Conservation (phyloP, 2,888 invertebrate species). For the Griposia aprilina region DNA sequence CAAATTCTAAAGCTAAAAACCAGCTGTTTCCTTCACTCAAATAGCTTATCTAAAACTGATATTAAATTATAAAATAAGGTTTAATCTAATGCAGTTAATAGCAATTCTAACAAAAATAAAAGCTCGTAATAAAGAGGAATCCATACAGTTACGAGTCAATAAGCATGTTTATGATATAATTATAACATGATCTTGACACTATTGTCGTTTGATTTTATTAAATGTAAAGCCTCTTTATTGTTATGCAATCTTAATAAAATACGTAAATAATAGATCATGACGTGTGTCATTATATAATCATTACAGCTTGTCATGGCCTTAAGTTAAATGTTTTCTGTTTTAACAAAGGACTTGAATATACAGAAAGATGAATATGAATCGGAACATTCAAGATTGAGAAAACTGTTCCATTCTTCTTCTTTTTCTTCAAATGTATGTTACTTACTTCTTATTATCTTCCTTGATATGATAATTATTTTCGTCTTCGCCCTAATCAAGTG, state of each 20-base stretch:
- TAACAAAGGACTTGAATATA: neutral
- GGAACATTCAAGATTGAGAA: neutral
- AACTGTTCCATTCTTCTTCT: neutral
- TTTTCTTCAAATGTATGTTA: neutral
- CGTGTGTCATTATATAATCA: neutral
- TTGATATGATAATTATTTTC: neutral
- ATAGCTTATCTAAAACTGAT: neutral
- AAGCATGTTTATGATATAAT: slow-evolving; percentile 35
- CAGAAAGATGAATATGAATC: neutral
- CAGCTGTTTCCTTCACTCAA: neutral
- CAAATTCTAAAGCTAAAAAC: neutral
- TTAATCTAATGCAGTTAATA: neutral
- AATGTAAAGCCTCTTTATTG: slow-evolving; percentile 23
- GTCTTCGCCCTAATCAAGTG: neutral
- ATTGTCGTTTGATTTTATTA: slow-evolving; percentile 34
- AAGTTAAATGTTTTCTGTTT: neutral
- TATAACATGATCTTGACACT: slow-evolving; percentile 49
- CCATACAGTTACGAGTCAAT: neutral
- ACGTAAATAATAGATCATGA: slow-evolving; percentile 26
- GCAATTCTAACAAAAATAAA: neutral
- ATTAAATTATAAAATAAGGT: neutral
- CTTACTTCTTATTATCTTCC: neutral
- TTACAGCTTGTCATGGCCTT: neutral
- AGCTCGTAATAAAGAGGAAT: slow-evolving; percentile 14
- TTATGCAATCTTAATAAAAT: slow-evolving; percentile 13